Evolutionary conservation across 2,113 vertebrate genomes (phyloP).

Genomic region (Chionis minor): DNA sequence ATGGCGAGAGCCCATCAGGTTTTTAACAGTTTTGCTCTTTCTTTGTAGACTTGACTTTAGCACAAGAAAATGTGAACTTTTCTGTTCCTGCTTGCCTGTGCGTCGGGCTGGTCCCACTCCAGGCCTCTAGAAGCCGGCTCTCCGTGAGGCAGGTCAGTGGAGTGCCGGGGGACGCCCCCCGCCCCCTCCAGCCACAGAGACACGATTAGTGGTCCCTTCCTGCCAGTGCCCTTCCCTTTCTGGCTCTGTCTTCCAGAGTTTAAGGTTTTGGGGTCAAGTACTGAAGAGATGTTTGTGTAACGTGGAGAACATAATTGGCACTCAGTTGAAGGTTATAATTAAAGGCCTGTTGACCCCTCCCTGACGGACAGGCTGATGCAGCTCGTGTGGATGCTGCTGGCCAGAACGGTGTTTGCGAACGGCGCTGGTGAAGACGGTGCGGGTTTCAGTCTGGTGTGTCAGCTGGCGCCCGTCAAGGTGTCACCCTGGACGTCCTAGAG

Average conservation of each 20-base stretch:
- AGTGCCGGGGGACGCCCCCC: background rate
- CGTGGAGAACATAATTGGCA: background rate
- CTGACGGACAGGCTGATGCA: background rate
- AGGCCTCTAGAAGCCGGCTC: background rate
- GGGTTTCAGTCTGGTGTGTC: background rate
- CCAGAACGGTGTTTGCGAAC: background rate
- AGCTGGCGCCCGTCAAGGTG: rapidly evolving
- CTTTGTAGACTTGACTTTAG: background rate
- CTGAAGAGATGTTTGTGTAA: background rate
- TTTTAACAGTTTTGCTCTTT: background rate
- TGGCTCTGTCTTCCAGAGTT: background rate
- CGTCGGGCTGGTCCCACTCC: background rate
- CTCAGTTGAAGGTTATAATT: background rate
- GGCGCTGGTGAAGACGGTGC: rapidly evolving
- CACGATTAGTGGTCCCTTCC: background rate
- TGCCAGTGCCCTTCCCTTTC: rapidly evolving
- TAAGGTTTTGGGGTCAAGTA: background rate
- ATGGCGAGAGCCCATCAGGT: rapidly evolving
- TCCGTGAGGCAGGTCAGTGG: rapidly evolving
- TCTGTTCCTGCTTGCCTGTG: background rate
- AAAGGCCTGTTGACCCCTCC: background rate
- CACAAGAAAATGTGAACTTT: background rate
- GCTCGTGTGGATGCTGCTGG: background rate
- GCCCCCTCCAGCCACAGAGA: background rate
- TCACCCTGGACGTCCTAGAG: background rate